Conservation (phyloP, 2,797 vertebrate species). For the Trachurus trachurus region DNA sequence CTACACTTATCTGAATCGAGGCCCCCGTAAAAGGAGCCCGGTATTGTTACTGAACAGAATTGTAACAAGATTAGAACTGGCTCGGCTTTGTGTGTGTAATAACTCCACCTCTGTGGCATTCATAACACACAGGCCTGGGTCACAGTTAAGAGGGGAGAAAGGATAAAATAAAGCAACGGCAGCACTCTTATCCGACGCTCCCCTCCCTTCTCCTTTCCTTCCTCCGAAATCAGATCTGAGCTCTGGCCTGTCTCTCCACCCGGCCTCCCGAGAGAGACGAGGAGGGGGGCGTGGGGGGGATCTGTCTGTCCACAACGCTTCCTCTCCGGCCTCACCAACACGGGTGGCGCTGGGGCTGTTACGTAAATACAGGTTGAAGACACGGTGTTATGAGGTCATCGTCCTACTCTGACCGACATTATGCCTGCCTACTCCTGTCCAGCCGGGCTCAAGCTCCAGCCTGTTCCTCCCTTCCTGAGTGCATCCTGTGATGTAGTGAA, state of each 20-base stretch:
- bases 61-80: conserved; percentile 75
- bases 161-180: conserved; percentile 77
- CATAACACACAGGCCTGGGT: conserved; percentile 67
- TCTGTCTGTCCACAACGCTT: conserved; percentile 78
- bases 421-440: conserved; percentile 39
- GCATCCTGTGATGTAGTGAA: conserved; percentile 69
- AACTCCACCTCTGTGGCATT: conserved; percentile 79
- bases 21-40: conserved; percentile 48
- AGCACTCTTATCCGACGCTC: conserved; percentile 76
- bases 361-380: conserved; percentile 71
- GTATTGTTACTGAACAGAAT: conserved; percentile 77
- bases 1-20: conserved; percentile 54
- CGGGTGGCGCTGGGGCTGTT: conserved; percentile 65
- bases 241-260: conserved; percentile 74
- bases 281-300: neutral
- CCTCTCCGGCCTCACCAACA: conserved; percentile 68
- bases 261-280: conserved; percentile 70
- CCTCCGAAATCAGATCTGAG: conserved; percentile 86
- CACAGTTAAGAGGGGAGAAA: conserved; percentile 59
- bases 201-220: conserved; percentile 87
- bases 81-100: conserved; percentile 68
- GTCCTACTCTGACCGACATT: conserved; percentile 59
- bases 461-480: conserved; percentile 70
- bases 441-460: conserved; percentile 48
- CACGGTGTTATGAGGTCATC: conserved; percentile 74